A percentile compares a stretch with the other conserved stretches of the same genome.
Conservation (phyloP, 2,888 invertebrate genomes). For the Cephus nigrinus region DNA sequence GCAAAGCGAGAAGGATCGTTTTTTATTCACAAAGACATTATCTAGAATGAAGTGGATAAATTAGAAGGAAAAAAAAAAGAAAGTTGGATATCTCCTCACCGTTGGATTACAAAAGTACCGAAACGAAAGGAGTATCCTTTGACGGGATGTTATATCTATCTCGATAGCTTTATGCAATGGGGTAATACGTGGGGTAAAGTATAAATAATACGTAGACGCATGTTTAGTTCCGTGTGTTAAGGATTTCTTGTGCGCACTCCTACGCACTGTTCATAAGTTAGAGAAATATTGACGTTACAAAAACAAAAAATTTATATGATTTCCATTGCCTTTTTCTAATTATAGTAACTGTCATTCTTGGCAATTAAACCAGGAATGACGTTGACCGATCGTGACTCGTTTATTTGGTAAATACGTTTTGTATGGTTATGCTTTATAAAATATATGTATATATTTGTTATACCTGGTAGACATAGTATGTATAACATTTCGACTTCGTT, state of each 20-base stretch:
- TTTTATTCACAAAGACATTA: neutral
- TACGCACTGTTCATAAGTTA: neutral
- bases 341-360: neutral
- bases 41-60: neutral
- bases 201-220: neutral
- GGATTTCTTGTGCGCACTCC: neutral
- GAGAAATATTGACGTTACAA: neutral
- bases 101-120: neutral
- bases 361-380: neutral
- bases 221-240: neutral
- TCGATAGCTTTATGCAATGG: neutral
- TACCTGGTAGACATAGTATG: neutral
- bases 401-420: constrained; percentile 30
- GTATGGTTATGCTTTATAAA: neutral
- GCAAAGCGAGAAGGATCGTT: neutral
- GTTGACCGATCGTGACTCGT: constrained; percentile 18
- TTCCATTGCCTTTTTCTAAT: neutral
- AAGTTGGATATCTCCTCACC: neutral
- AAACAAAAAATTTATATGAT: neutral
- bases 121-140: neutral
- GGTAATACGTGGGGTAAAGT: neutral
- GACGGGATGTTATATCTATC: neutral
- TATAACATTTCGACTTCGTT: neutral
- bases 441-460: too few relatives aligned
- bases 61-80: neutral